Evolutionary conservation across 2,888 invertebrate species (phyloP).

Genomic region (Acleris literana): DNA sequence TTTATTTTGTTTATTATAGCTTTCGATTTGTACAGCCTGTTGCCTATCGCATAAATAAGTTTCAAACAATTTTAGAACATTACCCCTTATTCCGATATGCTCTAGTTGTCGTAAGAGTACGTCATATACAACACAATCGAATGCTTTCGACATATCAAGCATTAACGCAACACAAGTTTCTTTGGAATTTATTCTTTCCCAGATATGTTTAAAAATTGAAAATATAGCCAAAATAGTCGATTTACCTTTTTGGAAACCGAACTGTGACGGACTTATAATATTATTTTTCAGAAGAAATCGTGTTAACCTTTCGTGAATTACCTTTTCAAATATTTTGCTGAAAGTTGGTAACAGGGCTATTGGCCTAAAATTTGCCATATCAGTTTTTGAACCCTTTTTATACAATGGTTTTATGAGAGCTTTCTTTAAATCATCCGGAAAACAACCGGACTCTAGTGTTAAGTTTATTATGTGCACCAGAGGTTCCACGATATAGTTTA

Average conservation of each 20-base stretch:
- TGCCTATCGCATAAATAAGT: no score
- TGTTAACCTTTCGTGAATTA: not conserved
- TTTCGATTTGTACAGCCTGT: no score
- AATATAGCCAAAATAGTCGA: conserved; percentile 8
- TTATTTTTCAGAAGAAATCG: not conserved
- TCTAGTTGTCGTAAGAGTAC: no score
- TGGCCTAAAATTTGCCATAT: conserved; percentile 8
- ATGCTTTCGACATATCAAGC: no score
- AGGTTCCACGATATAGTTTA: not conserved
- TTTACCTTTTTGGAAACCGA: conserved; percentile 19
- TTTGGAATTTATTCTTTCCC: not conserved
- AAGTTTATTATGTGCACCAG: conserved; percentile 15
- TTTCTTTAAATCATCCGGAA: conserved; percentile 12
- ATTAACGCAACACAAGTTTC: no score
- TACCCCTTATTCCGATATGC: no score
- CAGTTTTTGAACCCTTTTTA: conserved; percentile 11
- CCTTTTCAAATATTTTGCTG: conserved; percentile 5
- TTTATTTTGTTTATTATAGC: not conserved
- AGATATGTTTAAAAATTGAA: conserved; percentile 4
- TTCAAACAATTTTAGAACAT: no score
- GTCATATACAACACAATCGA: no score
- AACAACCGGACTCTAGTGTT: conserved; percentile 7
- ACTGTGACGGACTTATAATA: conserved; percentile 2
- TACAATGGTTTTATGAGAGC: conserved; percentile 12
- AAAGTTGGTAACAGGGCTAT: not conserved